These are phyloP conservation scores for Tethya wilhelma DNA, from an alignment of 37 sponge, comb jelly and placozoan genomes.

Conservation along the genomic window DNA sequence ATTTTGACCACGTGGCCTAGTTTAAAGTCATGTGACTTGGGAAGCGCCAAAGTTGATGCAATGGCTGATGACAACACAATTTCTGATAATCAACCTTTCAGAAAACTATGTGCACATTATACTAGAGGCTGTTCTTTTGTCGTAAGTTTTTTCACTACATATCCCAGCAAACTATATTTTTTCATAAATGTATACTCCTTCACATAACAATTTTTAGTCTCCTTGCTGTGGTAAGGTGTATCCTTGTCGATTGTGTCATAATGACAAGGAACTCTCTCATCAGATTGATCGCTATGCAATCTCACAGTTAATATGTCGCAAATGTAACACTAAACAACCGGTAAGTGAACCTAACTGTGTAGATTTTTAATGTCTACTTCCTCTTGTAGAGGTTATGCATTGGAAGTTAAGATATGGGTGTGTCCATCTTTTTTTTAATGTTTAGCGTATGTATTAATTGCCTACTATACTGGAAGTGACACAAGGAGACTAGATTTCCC, in stretches of 20 bases:
- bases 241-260: conserved; percentile 76
- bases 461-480: too few relatives aligned
- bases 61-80: too few relatives aligned
- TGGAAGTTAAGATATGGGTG: neutral
- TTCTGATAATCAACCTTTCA: conserved; percentile 22
- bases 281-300: conserved; percentile 59
- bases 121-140: conserved; percentile 59
- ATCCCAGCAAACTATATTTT: too few relatives aligned
- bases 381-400: neutral
- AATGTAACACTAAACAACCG: conserved; percentile 43
- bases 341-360: conserved; percentile 29
- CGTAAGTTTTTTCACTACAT: conserved; percentile 4
- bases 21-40: too few relatives aligned
- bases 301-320: conserved; percentile 51
- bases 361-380: neutral
- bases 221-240: conserved; percentile 79
- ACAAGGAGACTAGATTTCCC: too few relatives aligned
- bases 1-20: too few relatives aligned
- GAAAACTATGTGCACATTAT: conserved; percentile 64
- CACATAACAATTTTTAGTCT: conserved; percentile 43
- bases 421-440: neutral
- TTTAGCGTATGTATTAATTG: neutral
- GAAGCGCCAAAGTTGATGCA: too few relatives aligned
- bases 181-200: too few relatives aligned
- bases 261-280: conserved; percentile 65